Conservation (phyloP, 2,113 vertebrate genomes). For the Percopsis transmontana region DNA sequence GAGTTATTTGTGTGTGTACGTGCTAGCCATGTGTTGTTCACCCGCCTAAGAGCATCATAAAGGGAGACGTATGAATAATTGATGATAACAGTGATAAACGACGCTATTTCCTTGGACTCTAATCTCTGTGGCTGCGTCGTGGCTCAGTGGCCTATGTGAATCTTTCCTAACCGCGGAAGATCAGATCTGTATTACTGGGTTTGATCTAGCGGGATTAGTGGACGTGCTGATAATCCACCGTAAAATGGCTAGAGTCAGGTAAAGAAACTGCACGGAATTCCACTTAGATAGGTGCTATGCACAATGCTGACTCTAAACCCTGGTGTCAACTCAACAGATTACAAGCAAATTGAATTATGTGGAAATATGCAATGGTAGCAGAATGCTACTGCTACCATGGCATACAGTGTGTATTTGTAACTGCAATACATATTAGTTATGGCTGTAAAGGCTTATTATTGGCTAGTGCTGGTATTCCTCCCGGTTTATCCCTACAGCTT, state of each 20-base stretch:
- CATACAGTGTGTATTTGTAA: not conserved
- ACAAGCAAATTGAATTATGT: not conserved
- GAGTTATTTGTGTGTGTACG: constrained; percentile 44
- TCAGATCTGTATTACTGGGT: constrained; percentile 24
- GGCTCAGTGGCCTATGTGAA: constrained; percentile 8
- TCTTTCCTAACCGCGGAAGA: constrained; percentile 19
- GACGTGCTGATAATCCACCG: constrained; percentile 20
- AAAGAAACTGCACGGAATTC: constrained; percentile 4
- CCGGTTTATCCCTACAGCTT: constrained; percentile 12
- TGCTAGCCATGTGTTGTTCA: constrained; percentile 48
- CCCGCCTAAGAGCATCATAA: constrained; percentile 47
- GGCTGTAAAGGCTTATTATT: not conserved
- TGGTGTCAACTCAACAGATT: not conserved
- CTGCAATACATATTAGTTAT: not conserved
- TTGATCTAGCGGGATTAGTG: constrained; percentile 29
- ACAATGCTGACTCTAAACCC: not conserved
- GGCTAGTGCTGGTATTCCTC: not conserved
- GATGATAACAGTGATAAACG: constrained; percentile 47
- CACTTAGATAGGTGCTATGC: constrained; percentile 4
- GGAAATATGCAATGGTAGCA: not conserved
- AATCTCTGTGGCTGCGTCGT: constrained; percentile 23
- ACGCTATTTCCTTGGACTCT: constrained; percentile 37
- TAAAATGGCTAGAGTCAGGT: constrained; percentile 20
- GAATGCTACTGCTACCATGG: not conserved
- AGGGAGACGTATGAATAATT: constrained; percentile 64